phyloP scores from a whole-genome alignment of 2,113 vertebrate species.

The Columba livia region DNA sequence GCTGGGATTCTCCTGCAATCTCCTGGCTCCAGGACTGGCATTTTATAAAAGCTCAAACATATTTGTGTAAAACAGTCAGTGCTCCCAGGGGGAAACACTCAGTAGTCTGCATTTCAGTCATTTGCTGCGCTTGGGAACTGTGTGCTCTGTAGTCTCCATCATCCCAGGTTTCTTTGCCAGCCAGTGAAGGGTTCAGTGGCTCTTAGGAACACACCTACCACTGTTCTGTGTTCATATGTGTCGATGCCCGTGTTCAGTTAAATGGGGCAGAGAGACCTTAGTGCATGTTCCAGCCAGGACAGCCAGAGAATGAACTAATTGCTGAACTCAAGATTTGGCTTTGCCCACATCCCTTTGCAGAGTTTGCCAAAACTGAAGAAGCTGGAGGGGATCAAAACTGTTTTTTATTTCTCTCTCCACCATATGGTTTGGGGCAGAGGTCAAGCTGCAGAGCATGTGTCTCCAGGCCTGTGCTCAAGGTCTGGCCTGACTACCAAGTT shows the following conservation, averaged over 20 bases:
- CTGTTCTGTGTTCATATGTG: neutral
- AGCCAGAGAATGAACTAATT: conserved; percentile 1
- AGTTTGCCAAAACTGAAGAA: conserved; percentile 30
- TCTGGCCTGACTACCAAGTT: neutral
- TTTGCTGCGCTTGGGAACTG: neutral
- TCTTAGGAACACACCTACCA: neutral
- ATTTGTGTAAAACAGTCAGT: conserved; percentile 5
- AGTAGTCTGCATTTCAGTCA: neutral
- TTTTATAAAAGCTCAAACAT: conserved; percentile 30
- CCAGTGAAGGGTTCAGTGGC: neutral
- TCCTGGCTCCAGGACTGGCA: conserved; percentile 6
- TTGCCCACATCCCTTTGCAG: neutral
- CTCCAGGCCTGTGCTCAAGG: neutral
- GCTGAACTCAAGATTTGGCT: conserved; percentile 10
- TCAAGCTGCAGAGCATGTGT: neutral
- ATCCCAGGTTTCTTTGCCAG: neutral
- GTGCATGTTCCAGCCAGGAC: neutral
- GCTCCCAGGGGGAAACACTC: neutral
- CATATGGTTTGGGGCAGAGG: neutral
- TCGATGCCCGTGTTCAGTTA: neutral
- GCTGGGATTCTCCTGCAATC: conserved; percentile 1
- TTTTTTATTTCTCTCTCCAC: neutral
- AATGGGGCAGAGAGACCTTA: conserved; percentile 40
- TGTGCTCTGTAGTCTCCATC: neutral
- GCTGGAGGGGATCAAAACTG: neutral